Evolutionary conservation across 92 coral and sea anemone species (phyloP).

Genomic region (Porites evermanni): DNA sequence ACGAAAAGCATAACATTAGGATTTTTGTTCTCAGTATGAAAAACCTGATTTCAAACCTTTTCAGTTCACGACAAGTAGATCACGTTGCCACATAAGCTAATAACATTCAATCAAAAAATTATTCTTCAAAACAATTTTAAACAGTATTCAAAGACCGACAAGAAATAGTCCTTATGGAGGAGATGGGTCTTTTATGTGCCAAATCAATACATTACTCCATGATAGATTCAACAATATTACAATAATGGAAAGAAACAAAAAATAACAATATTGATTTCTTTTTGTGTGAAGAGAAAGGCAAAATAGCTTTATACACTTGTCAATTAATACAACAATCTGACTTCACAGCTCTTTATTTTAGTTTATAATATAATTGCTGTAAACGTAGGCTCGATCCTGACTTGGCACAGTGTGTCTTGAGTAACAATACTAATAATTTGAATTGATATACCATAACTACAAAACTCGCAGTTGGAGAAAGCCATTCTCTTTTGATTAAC

Average conservation of each 20-base stretch:
- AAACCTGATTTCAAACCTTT: slow-evolving; percentile 10
- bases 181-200: background rate
- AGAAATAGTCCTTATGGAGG: background rate
- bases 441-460: slow-evolving; percentile 25
- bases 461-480: slow-evolving; percentile 16
- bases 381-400: background rate
- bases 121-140: background rate
- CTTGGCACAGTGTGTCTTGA: background rate
- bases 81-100: slow-evolving; percentile 3
- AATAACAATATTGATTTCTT: background rate
- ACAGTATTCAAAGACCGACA: background rate
- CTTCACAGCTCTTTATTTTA: background rate
- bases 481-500: slow-evolving; percentile 2
- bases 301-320: slow-evolving; percentile 27
- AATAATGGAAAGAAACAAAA: background rate
- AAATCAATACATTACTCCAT: background rate
- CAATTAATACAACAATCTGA: slow-evolving; percentile 8
- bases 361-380: background rate
- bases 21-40: background rate
- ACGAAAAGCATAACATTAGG: background rate
- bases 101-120: slow-evolving; percentile 1
- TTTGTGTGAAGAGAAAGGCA: slow-evolving; percentile 7
- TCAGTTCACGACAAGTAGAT: background rate
- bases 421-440: slow-evolving; percentile 29
- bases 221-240: background rate